Conservation (phyloP, 2,888 invertebrate species). For the Xanthorhoe spadicearia region DNA sequence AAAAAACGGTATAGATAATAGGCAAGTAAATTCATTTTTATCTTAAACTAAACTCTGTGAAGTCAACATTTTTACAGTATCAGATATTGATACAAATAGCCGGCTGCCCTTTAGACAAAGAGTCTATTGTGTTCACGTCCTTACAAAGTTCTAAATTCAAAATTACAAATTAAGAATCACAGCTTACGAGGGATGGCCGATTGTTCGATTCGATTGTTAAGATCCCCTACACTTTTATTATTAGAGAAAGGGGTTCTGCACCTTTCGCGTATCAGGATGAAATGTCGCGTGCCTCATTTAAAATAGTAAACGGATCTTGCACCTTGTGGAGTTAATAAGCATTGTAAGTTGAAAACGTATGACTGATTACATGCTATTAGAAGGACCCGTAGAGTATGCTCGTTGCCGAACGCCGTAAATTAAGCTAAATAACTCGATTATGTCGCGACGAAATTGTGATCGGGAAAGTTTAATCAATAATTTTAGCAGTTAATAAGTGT, state of each 20-base stretch:
- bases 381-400: too few species aligned
- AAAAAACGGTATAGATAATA: too few species aligned
- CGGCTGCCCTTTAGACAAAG: constrained; percentile 22
- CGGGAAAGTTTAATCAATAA: too few species aligned
- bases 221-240: constrained; percentile 54
- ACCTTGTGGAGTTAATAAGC: constrained; percentile 47
- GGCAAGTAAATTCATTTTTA: neutral
- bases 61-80: neutral
- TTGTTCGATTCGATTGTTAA: constrained; percentile 60
- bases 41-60: neutral
- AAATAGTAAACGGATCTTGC: constrained; percentile 46
- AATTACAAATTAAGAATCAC: constrained; percentile 44
- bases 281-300: constrained; percentile 70
- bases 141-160: constrained; percentile 41
- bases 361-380: constrained; percentile 10
- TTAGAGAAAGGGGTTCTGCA: constrained; percentile 73
- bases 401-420: too few species aligned
- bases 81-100: constrained; percentile 19
- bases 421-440: too few species aligned
- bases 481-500: too few species aligned
- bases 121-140: constrained; percentile 25
- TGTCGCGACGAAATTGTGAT: too few species aligned
- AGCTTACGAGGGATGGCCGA: constrained; percentile 45
- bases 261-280: constrained; percentile 63
- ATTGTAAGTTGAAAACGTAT: constrained; percentile 16